Base-by-base conservation (phyloP, 2,888 invertebrate species). In the Druceiella hillmani region DNA sequence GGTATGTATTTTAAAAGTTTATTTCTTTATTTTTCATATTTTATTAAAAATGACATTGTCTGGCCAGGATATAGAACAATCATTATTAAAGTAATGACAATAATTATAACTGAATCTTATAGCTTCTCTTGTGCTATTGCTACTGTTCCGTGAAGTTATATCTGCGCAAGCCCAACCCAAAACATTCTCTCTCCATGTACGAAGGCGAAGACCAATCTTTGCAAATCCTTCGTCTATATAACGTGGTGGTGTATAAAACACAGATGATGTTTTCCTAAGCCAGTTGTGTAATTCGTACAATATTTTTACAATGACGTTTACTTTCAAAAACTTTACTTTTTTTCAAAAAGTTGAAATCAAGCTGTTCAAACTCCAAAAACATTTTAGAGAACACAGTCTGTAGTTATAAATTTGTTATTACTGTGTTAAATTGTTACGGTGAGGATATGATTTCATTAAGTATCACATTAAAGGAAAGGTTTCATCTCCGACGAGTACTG, bases 21-120 rank as follows among this genome's bases (percentile, higher is more conserved):
- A 17, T 33, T 12, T 13, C 14, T 33, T 12, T 10, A 17, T 28
- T 11, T 10, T 7, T 10, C 11, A 12, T 28, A 10, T 17, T 13
- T 14, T 17, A 15, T 29, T 16, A 31, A 33, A 37, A 37, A 38
- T 34, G 27, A 12, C 33, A 10, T 20, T 37, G 29, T 33, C 26
- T 30, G 39, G 42, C 38, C 38, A 41, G 13, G 41, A 28, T 34
- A 41, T 34, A 20, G 41, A 33, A 34, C 41, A 32, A 31, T 38
- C 31, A 38, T 38, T 36, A 29, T 36, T 40, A 43, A 40, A 43
- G 32, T 40, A 40, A 42, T 38, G 24, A 36, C 36, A 39, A 40
- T 43, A 43, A 36, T 37, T 34, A 31, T 43, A 33, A 40, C 36
- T 35, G 32, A 32, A 20, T 38, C 33, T 36, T 36, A 42, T 39